phyloP scores from a whole-genome alignment of 2,113 vertebrate genomes.

The Laticauda colubrina region DNA sequence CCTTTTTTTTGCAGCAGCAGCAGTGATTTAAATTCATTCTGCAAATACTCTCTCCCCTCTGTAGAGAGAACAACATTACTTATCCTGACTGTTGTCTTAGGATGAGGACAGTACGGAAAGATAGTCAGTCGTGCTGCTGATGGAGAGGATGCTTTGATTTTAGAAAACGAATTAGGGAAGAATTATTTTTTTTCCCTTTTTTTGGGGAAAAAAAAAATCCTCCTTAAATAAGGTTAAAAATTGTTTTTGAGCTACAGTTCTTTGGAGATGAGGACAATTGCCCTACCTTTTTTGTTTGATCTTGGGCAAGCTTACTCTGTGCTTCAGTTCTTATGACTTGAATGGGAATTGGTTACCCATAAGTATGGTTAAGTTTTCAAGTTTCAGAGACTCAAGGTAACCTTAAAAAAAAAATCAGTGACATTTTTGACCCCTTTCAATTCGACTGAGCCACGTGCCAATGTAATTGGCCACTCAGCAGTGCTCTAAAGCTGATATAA shows the following conservation, averaged over 20 bases:
- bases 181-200: neutral
- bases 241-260: neutral
- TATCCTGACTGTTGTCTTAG: neutral
- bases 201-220: neutral
- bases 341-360: neutral
- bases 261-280: neutral
- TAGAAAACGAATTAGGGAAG: neutral
- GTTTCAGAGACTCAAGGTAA: neutral
- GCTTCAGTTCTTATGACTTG: neutral
- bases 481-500: neutral
- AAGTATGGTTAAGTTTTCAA: neutral
- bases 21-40: neutral
- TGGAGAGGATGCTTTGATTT: neutral
- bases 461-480: neutral
- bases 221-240: neutral
- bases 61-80: neutral
- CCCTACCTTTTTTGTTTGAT: neutral
- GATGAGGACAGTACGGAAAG: neutral
- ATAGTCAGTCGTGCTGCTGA: too few species aligned
- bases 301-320: neutral
- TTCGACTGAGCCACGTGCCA: neutral
- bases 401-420: neutral
- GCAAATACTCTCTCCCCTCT: fast-evolving
- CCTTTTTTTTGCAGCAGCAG: neutral
- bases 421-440: neutral